Evolutionary conservation across 2,888 invertebrate species (phyloP).

Genomic region (Ophion ventricosus): DNA sequence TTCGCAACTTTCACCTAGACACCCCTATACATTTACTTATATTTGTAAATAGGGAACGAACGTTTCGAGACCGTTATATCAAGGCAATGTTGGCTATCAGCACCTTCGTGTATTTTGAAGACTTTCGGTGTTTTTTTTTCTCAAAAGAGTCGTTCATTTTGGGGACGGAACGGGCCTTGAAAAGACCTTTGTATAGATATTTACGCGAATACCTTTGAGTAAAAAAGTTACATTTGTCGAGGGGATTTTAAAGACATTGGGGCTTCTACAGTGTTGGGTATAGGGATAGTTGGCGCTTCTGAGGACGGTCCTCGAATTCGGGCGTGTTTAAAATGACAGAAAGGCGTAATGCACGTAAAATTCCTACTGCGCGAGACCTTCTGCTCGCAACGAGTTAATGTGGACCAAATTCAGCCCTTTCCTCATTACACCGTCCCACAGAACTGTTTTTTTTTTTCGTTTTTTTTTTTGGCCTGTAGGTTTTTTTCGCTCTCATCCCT

Average conservation of each 20-base stretch:
- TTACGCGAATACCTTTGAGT: not conserved
- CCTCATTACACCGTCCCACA: conserved; percentile 50
- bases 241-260: not conserved
- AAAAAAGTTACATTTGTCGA: not conserved
- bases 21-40: conserved; percentile 27
- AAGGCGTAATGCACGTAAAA: not conserved
- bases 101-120: not conserved
- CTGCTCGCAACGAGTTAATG: not conserved
- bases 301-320: not conserved
- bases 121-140: not conserved
- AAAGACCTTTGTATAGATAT: not conserved
- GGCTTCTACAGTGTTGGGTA: no score
- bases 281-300: not conserved
- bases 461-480: not conserved
- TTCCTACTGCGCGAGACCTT: no score
- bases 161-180: not conserved
- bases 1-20: conserved; percentile 56
- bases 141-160: not conserved
- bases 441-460: conserved; percentile 44
- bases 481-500: conserved; percentile 36
- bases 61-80: not conserved
- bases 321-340: not conserved
- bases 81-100: no score
- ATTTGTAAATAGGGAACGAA: not conserved
- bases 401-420: not conserved